Conservation (phyloP, 2,888 invertebrate genomes). For the Tyria jacobaeae region DNA sequence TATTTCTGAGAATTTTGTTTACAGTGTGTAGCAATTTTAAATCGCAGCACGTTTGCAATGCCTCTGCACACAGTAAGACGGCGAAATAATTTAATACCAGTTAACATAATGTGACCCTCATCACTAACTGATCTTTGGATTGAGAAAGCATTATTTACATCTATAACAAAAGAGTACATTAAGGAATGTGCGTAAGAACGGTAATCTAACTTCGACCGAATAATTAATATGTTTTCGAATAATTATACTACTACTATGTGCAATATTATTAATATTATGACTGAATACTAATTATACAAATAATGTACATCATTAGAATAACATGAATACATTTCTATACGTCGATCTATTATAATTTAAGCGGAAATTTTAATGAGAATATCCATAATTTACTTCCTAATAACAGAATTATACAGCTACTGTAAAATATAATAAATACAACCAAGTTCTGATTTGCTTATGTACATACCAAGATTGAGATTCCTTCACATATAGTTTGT, state of each 20-base stretch:
- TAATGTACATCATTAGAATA: conserved; percentile 70
- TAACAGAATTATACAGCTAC: conserved; percentile 63
- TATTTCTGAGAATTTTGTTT: background rate
- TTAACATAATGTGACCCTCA: conserved; percentile 32
- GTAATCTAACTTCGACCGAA: conserved; percentile 28
- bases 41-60: background rate
- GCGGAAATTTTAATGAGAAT: conserved; percentile 71
- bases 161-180: conserved; percentile 61
- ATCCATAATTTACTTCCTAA: conserved; percentile 58
- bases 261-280: conserved; percentile 69
- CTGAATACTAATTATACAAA: conserved; percentile 63
- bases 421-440: conserved; percentile 66
- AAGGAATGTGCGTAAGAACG: conserved; percentile 74
- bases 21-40: conserved; percentile 15
- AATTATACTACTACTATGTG: conserved; percentile 64
- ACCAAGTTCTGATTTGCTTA: conserved; percentile 64
- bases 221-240: conserved; percentile 45
- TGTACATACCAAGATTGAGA: conserved; percentile 77
- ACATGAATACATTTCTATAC: conserved; percentile 72
- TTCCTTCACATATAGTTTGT: conserved; percentile 69
- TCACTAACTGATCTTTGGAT: conserved; percentile 79
- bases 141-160: conserved; percentile 65
- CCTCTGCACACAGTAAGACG: conserved; percentile 24
- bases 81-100: conserved; percentile 38
- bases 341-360: conserved; percentile 60